These are phyloP conservation scores for Clupea harengus DNA, from an alignment of 2,113 vertebrate genomes.

Conservation along the genomic window DNA sequence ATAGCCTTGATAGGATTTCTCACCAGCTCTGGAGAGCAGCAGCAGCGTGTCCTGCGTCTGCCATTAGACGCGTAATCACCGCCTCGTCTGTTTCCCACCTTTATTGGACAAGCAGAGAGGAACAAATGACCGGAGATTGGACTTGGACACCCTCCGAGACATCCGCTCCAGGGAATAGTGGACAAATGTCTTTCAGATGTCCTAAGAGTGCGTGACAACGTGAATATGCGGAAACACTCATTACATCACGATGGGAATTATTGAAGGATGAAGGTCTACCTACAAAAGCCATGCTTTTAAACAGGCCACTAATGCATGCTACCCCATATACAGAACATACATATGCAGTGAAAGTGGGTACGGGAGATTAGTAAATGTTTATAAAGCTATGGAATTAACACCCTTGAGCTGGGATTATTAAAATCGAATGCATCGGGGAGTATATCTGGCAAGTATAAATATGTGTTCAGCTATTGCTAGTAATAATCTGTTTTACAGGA, in stretches of 20 bases:
- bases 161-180: background rate
- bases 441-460: background rate
- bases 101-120: background rate
- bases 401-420: conserved; percentile 1
- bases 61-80: conserved; percentile 43
- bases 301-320: background rate
- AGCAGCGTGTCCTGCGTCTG: conserved; percentile 19
- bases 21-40: background rate
- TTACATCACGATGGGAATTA: background rate
- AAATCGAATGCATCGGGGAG: background rate
- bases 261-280: background rate
- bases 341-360: background rate
- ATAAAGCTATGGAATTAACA: background rate
- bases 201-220: background rate
- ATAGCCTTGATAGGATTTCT: conserved; percentile 39
- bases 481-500: background rate
- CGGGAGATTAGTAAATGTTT: background rate
- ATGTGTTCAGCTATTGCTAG: background rate
- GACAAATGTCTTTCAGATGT: background rate
- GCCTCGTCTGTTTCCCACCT: background rate
- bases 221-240: background rate
- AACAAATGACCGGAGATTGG: background rate
- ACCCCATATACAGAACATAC: background rate
- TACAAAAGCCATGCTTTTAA: background rate
- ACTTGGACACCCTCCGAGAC: background rate